Base-by-base conservation (phyloP, 2,888 invertebrate genomes). In the Augochlorella aurata region DNA sequence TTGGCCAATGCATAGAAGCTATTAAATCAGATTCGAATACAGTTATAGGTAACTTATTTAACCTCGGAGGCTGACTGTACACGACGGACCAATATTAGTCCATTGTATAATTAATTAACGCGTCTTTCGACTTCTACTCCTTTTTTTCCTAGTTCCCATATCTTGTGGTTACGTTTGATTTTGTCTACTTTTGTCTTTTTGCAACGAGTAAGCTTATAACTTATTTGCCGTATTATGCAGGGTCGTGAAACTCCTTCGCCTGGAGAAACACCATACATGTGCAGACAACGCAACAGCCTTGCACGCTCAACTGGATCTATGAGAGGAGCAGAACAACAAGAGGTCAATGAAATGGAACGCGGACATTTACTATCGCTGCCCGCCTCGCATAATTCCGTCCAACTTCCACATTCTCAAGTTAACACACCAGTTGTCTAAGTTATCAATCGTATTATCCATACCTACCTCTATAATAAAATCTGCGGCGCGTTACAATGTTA, bases 241-340 rank as follows among this genome's bases (percentile, higher is more conserved):
- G 95, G 95, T 85, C 94, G 95, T 85, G 95, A 95, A 82, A 95
- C 97, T 75, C 97, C 97, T 21, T 97, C 97, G 9, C 97, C 97
- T 16, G 95, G 96, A 73, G 96, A 96, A 88, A 97, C 97, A 29
- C 97, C 97, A 54, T 97, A 97, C 93, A 94, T 97, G 93, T 97
- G 97, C 93, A 95, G 97, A 77, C 97, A 97, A 92, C 95, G 97
- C 80, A 97, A 95, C 92, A 96, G 96, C 93, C 95, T 95, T 21
- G 95, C 95, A 24, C 94, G 96, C 74, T 93, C 93, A 29, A 91
- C 90, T 47, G 89, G 87, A 77, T 92, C 90, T 29, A 88, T 92
- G 70, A 88, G 83, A 74, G 90, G 84, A 74, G 79, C 83, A 16
- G 92, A 93, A 50, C 93, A 93, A 54, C 93, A 92, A 83, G 93